Conservation (phyloP, 2,797 vertebrate genomes). For the Acanthurus tractus region DNA sequence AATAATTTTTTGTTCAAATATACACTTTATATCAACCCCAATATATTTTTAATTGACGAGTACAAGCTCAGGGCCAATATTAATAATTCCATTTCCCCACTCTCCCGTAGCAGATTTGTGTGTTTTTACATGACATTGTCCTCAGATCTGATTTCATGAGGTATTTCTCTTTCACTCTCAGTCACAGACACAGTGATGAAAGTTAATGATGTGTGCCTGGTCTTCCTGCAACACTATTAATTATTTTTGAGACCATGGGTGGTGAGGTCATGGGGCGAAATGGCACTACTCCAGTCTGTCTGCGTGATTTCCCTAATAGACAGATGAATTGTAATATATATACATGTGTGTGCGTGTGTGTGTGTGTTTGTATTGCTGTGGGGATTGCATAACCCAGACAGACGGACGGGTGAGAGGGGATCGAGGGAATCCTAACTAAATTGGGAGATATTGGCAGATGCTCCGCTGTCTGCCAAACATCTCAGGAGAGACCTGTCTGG, state of each 20-base stretch:
- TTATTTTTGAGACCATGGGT: conserved; percentile 64
- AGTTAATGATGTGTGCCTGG: conserved; percentile 55
- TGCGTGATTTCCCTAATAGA: conserved; percentile 63
- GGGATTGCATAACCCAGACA: conserved; percentile 50
- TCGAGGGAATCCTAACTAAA: conserved; percentile 64
- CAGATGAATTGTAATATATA: conserved; percentile 44
- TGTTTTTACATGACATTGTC: conserved; percentile 57
- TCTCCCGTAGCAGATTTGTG: conserved; percentile 29
- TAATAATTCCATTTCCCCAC: conserved; percentile 49
- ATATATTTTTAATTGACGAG: conserved; percentile 55
- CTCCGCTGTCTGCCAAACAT: conserved; percentile 62
- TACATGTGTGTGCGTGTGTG: neutral
- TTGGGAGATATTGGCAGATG: conserved; percentile 76
- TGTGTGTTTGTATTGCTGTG: conserved; percentile 11
- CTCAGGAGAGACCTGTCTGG: conserved; percentile 31
- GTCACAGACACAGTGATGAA: conserved; percentile 47
- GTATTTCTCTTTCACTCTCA: conserved; percentile 60
- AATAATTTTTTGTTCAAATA: conserved; percentile 30
- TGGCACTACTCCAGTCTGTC: conserved; percentile 50
- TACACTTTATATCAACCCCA: conserved; percentile 27
- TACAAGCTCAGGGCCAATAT: conserved; percentile 58
- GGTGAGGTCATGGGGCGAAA: conserved; percentile 64
- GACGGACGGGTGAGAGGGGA: conserved; percentile 49
- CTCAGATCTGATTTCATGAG: conserved; percentile 65
- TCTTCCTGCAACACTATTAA: conserved; percentile 55